phyloP scores from a whole-genome alignment of 92 coral and sea anemone species.

The Hydrozoanthus gracilis region DNA sequence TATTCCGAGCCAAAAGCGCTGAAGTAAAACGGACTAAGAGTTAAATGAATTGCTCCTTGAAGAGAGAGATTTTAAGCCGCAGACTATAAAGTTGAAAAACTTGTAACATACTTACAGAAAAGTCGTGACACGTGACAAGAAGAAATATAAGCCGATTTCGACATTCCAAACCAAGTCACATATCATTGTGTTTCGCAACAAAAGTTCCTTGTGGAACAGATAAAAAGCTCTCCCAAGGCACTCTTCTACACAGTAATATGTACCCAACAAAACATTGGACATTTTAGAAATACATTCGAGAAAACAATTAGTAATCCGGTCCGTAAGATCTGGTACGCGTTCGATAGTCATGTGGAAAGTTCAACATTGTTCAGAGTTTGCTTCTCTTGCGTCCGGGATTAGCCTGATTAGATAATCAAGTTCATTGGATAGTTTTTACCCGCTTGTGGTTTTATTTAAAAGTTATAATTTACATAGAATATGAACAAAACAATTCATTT shows the following conservation, averaged over 20 bases:
- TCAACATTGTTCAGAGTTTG: conserved; percentile 7
- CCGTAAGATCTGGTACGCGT: conserved; percentile 26
- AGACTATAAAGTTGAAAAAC: not conserved
- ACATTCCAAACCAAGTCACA: conserved; percentile 89
- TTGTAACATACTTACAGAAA: conserved; percentile 67
- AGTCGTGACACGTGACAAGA: conserved; percentile 64
- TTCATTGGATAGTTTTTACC: not conserved
- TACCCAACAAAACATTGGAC: conserved; percentile 73
- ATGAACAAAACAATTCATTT: not conserved
- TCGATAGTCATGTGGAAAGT: conserved; percentile 24
- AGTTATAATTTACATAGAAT: conserved; percentile 4
- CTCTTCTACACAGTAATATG: conserved; percentile 73
- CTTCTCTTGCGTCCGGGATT: not conserved
- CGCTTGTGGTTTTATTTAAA: conserved; percentile 3
- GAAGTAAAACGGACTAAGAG: not conserved
- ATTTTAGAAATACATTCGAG: conserved; percentile 49
- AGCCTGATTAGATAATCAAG: not conserved
- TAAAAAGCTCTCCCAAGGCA: conserved; percentile 62
- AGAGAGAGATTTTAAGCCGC: not conserved
- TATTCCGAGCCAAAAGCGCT: too few species aligned
- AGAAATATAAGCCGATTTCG: conserved; percentile 77
- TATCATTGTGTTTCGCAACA: conserved; percentile 67
- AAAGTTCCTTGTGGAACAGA: conserved; percentile 48
- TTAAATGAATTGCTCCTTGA: not conserved
- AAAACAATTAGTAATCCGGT: conserved; percentile 29